A percentile compares a stretch with the other conserved stretches of the same genome.
These are phyloP conservation scores for Prosapia bicincta DNA, from an alignment of 2,888 invertebrate species.

Conservation along the genomic window DNA sequence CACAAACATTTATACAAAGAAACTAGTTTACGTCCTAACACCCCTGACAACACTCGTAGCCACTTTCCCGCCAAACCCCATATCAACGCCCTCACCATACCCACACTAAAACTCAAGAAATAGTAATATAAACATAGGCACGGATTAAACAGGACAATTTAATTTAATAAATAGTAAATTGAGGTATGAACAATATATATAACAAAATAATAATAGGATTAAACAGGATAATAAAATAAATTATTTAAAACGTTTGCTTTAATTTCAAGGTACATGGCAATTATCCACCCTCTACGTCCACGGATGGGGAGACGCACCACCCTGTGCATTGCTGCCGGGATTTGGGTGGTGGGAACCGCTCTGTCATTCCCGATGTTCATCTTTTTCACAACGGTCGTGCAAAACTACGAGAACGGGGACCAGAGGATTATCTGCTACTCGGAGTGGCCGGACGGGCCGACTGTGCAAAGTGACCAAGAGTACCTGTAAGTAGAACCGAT, in stretches of 20 bases:
- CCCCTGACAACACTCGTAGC: too few species aligned
- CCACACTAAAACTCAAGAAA: too few species aligned
- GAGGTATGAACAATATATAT: too few species aligned
- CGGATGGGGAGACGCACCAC: conserved; percentile 83
- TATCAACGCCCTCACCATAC: too few species aligned
- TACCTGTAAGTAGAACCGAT: conserved; percentile 69
- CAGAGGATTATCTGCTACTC: conserved; percentile 73
- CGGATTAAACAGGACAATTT: too few species aligned
- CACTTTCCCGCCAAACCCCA: too few species aligned
- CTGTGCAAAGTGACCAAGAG: conserved; percentile 65
- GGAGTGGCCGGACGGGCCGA: conserved; percentile 82
- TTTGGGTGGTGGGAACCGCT: conserved; percentile 78
- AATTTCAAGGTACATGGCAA: conserved; percentile 82
- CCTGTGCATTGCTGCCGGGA: conserved; percentile 74
- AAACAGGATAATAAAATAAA: background rate
- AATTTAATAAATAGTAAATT: too few species aligned
- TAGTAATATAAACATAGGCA: too few species aligned
- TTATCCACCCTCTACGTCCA: conserved; percentile 88
- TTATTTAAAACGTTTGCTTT: background rate
- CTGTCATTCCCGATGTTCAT: conserved; percentile 83
- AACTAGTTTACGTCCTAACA: too few species aligned
- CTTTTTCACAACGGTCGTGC: conserved; percentile 71
- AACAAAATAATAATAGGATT: too few species aligned
- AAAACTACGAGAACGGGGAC: conserved; percentile 54
- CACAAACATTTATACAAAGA: too few species aligned